Evolutionary conservation across 2,888 invertebrate genomes (phyloP).

Genomic region (Phorcus lineatus): DNA sequence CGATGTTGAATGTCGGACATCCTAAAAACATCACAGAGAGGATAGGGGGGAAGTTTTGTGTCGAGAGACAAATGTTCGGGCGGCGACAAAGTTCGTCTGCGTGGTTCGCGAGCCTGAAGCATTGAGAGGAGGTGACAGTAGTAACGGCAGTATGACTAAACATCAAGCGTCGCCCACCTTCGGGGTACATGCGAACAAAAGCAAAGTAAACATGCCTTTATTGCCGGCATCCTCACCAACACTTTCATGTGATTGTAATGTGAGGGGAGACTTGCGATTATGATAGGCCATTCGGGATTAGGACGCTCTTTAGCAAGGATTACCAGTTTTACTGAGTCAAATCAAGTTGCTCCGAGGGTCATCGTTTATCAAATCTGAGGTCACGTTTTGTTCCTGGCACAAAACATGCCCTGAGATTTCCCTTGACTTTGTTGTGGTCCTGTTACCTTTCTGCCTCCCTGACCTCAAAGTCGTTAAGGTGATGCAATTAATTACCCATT

Average conservation of each 20-base stretch:
- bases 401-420: background rate
- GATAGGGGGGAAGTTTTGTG: background rate
- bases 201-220: background rate
- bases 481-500: constrained; percentile 25
- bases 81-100: background rate
- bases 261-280: background rate
- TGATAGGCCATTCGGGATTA: background rate
- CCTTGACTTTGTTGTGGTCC: constrained; percentile 2
- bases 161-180: background rate
- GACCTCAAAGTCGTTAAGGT: constrained; percentile 19
- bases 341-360: background rate
- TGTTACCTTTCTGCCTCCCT: background rate
- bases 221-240: background rate
- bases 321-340: background rate
- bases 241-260: background rate
- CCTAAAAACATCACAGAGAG: background rate
- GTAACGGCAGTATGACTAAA: constrained; percentile 1
- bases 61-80: background rate
- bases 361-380: background rate
- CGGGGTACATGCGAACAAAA: background rate
- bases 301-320: background rate
- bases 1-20: background rate
- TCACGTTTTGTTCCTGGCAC: background rate
- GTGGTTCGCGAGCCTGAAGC: background rate
- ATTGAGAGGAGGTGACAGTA: background rate